Evolutionary conservation across 2,888 invertebrate species (phyloP).

Genomic region (Trichopria drosophilae): DNA sequence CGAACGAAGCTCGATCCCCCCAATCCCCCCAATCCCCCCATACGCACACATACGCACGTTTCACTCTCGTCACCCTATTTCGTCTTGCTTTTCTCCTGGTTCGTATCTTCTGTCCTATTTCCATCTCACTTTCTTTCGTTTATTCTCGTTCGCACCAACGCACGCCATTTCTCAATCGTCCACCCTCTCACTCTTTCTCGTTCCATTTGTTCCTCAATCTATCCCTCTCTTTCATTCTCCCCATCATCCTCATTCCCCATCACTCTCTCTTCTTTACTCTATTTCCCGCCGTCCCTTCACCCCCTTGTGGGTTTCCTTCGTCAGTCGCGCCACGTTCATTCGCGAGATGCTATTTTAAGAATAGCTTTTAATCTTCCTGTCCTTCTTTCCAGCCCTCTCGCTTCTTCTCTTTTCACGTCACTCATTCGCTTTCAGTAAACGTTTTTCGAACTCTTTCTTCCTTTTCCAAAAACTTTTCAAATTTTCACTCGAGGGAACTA

Average conservation of each 20-base stretch:
- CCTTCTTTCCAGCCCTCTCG: conserved; percentile 30
- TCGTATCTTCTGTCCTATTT: conserved; percentile 33
- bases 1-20: conserved; percentile 52
- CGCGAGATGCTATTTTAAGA: conserved; percentile 57
- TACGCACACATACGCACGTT: too few relatives aligned
- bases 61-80: too few relatives aligned
- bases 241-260: conserved; percentile 23
- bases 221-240: conserved; percentile 27
- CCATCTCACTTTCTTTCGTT: conserved; percentile 37
- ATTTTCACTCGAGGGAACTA: too few relatives aligned
- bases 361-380: conserved; percentile 51
- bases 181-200: conserved; percentile 35
- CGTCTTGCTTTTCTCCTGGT: conserved; percentile 37
- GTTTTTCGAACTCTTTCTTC: too few relatives aligned
- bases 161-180: conserved; percentile 26
- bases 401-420: conserved; percentile 12
- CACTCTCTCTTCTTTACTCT: conserved; percentile 34
- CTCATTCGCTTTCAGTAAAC: conserved; percentile 2
- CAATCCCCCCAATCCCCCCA: conserved; percentile 55
- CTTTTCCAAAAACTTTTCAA: too few relatives aligned
- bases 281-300: conserved; percentile 7
- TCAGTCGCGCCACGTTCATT: conserved; percentile 32
- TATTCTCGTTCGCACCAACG: conserved; percentile 23
- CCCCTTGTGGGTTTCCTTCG: conserved; percentile 5
- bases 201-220: too few relatives aligned